Evolutionary conservation across 2,888 invertebrate genomes (phyloP).

Genomic region (Dynastes grantii): DNA sequence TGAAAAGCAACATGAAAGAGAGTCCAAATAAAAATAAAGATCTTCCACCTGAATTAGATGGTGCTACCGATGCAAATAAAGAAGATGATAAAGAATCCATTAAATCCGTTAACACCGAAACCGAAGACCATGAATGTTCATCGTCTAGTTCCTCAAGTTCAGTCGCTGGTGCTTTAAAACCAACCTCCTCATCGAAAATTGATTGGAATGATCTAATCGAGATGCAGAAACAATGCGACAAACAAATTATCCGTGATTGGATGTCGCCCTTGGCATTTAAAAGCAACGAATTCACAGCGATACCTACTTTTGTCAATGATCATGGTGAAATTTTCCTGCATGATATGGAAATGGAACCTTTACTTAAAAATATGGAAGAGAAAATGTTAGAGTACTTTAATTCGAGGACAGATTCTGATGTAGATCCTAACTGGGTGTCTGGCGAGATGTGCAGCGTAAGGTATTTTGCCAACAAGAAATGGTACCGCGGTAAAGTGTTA

Average conservation of each 20-base stretch:
- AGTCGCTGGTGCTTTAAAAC: constrained; percentile 28
- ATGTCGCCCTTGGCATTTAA: constrained; percentile 73
- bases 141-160: constrained; percentile 19
- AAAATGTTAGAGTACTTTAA: constrained; percentile 62
- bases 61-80: neutral
- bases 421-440: constrained; percentile 70
- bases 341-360: constrained; percentile 60
- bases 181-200: constrained; percentile 17
- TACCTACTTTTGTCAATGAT: constrained; percentile 77
- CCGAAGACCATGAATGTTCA: constrained; percentile 35
- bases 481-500: constrained; percentile 81
- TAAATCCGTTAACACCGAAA: constrained; percentile 27
- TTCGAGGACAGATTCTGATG: constrained; percentile 70
- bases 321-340: constrained; percentile 70
- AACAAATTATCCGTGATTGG: constrained; percentile 73
- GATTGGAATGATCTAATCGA: constrained; percentile 50
- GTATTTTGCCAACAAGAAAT: constrained; percentile 77
- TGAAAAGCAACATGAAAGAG: neutral
- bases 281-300: constrained; percentile 73
- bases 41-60: neutral
- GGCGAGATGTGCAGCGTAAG: constrained; percentile 81
- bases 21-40: neutral
- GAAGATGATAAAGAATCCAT: constrained; percentile 22
- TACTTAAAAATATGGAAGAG: constrained; percentile 62
- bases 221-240: constrained; percentile 40